phyloP scores from a whole-genome alignment of 2,113 vertebrate species.

The Myiagra hebetior region DNA sequence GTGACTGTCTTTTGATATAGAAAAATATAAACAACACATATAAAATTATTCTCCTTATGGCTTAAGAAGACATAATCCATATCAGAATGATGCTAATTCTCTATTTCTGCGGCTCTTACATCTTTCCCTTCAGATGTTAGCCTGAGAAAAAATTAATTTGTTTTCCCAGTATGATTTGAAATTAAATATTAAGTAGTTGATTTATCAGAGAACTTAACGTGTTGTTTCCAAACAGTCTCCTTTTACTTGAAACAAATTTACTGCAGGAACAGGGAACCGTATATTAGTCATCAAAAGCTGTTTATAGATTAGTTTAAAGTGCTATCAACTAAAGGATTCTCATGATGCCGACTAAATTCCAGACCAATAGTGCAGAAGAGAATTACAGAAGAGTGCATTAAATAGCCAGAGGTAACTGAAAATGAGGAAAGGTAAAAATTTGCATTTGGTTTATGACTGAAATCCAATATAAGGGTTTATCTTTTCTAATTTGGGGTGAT shows the following conservation, averaged over 20 bases:
- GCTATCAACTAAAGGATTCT: neutral
- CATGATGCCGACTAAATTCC: neutral
- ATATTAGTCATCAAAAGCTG: conserved; percentile 51
- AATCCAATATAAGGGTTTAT: neutral
- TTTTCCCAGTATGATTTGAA: neutral
- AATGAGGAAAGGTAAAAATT: neutral
- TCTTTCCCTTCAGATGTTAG: neutral
- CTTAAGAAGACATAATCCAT: neutral
- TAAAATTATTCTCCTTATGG: neutral
- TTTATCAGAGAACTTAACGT: conserved; percentile 31
- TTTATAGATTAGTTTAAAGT: conserved; percentile 28
- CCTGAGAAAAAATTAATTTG: neutral
- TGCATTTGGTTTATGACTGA: neutral
- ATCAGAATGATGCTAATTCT: neutral
- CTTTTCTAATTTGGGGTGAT: neutral
- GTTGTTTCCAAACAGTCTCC: conserved; percentile 10
- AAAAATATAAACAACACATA: neutral
- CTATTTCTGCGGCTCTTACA: neutral
- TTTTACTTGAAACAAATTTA: conserved; percentile 34
- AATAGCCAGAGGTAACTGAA: neutral
- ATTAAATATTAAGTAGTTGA: conserved; percentile 41
- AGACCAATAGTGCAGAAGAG: neutral
- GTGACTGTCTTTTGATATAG: neutral
- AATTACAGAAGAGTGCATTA: neutral
- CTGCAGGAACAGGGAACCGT: conserved; percentile 29